These are phyloP conservation scores for Eclectus roratus DNA, from an alignment of 2,113 vertebrate genomes.

Conservation along the genomic window DNA sequence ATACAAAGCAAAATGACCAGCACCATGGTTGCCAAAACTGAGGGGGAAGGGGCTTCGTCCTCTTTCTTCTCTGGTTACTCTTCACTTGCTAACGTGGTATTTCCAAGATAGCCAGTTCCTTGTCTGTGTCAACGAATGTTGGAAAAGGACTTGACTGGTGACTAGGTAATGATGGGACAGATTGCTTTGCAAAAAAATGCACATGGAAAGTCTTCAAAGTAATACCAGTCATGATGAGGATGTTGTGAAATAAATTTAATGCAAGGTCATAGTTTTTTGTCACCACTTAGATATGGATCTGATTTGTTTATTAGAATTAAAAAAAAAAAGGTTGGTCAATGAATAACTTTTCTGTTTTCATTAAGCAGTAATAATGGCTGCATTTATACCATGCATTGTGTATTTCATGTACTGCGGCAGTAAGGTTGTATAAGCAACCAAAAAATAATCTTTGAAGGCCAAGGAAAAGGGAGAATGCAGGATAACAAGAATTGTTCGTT, in stretches of 20 bases:
- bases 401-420: rapidly evolving
- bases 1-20: background rate
- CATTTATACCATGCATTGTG: background rate
- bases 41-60: background rate
- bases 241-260: background rate
- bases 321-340: background rate
- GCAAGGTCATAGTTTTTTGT: slow-evolving; percentile 3
- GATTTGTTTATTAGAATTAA: slow-evolving; percentile 12
- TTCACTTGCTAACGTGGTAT: background rate
- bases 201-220: background rate
- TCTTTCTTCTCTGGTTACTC: background rate
- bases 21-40: background rate
- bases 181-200: background rate
- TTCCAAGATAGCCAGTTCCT: background rate
- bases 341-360: slow-evolving; percentile 17
- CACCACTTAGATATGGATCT: slow-evolving; percentile 4
- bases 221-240: background rate
- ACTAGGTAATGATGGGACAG: background rate
- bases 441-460: background rate
- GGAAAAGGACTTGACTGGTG: background rate
- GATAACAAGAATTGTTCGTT: background rate
- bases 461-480: background rate
- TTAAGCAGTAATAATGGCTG: background rate
- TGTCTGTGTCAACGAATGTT: background rate
- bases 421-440: background rate